Conservation (phyloP, 2,797 vertebrate genomes). For the Astyanax mexicanus region DNA sequence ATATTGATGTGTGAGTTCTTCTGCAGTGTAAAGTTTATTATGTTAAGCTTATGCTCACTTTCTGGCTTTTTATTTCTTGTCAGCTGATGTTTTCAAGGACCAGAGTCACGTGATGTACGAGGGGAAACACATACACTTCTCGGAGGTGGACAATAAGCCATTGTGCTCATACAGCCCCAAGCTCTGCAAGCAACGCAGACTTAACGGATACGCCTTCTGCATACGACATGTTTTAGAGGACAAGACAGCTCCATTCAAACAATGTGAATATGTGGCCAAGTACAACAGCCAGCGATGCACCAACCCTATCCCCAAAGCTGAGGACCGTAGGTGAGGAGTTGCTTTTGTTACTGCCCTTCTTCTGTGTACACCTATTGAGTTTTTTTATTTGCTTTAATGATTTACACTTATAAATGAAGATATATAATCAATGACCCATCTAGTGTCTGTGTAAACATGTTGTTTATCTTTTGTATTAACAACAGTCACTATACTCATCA, state of each 20-base stretch:
- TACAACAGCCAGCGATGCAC: conserved; percentile 99
- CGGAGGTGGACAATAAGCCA: conserved; percentile 99
- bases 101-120: conserved; percentile 99
- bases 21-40: neutral
- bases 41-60: conserved; percentile 50
- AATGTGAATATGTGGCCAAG: conserved; percentile 99
- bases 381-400: neutral
- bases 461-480: no score
- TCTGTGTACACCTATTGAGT: neutral
- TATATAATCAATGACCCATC: no score
- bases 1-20: neutral
- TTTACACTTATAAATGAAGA: neutral
- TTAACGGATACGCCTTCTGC: conserved; percentile 99
- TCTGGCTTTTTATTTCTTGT: conserved; percentile 71
- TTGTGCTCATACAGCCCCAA: conserved; percentile 99
- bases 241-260: conserved; percentile 99
- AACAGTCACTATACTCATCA: neutral
- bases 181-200: conserved; percentile 99
- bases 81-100: conserved; percentile 99
- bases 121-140: conserved; percentile 99
- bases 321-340: conserved; percentile 92
- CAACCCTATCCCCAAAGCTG: conserved; percentile 98
- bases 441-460: no score
- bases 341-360: neutral
- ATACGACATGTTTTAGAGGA: conserved; percentile 99